Base-by-base conservation (phyloP, 2,888 invertebrate genomes). In the Biston stratarius region DNA sequence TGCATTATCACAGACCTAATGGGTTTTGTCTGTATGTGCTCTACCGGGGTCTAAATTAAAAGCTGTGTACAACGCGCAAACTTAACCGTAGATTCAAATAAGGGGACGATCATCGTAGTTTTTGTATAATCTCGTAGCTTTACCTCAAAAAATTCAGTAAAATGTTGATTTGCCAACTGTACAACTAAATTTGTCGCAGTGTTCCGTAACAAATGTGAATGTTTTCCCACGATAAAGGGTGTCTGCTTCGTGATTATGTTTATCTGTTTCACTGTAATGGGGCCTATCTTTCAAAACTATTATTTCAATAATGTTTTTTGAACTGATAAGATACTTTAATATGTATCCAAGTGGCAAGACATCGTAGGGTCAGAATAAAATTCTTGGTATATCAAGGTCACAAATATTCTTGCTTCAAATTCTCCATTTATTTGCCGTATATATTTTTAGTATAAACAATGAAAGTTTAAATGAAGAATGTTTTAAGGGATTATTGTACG, bases 1-100 rank as follows among this genome's bases (percentile, higher is more conserved):
- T 92, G 93, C 93, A 92, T 91, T 91, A 93, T 92, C 92, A 90
- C 90, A 82, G 81, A 86, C 82, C 88, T 91, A 91, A 92, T 92
- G 91, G 90, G 91, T 90, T 91, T 89, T 87, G 90, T 90, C 89
- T 90, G 88, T 89, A 80, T 83, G 78, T 81, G n/a, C 42, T 55
- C 55, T 55, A 79, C 74, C 61, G 72, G 70, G 70, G 61, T 71
- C 51, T 67, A 66, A 88, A 86, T 86, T 85, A 87, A 88, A 85
- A 85, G 82, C 85, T 86, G 84, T 83, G 80, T 81, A 78, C 78
- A 78, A 79, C 80, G 64, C 7, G 1, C 55, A 24, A 44, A 42
- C 24, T 8, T 44, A 55, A 42, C 24, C 9, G 15, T 6, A 14
- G 7, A 55, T 2, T 8, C 7, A 7, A 24, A 42, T 33, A 36